Percentiles rank a stretch among this genome's conserved stretches.
phyloP scores from a whole-genome alignment of 2,888 invertebrate species.

The Automeris io region DNA sequence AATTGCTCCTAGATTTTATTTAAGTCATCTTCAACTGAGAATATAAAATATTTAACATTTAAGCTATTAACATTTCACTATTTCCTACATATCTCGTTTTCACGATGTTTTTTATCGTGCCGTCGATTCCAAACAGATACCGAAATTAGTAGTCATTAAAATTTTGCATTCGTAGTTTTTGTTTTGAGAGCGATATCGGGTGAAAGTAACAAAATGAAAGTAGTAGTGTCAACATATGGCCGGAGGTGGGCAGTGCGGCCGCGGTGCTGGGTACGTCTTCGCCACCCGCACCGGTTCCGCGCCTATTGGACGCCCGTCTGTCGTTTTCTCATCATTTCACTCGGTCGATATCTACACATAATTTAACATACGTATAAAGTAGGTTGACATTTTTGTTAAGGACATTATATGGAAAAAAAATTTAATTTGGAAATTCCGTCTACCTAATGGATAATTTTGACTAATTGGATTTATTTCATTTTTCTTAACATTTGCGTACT shows the following conservation, averaged over 20 bases:
- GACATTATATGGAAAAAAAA: no score
- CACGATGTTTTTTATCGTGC: constrained; percentile 1
- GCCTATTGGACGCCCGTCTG: constrained; percentile 43
- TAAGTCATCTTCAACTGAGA: background rate
- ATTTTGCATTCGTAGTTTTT: constrained; percentile 61
- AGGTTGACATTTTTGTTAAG: no score
- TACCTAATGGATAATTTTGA: no score
- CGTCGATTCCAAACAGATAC: constrained; percentile 13
- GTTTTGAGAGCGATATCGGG: constrained; percentile 59
- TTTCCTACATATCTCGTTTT: background rate
- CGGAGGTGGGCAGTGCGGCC: constrained; percentile 24
- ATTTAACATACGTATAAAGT: background rate
- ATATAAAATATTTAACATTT: background rate
- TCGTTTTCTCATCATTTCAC: constrained; percentile 53
- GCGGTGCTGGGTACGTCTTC: constrained; percentile 18
- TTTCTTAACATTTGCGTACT: no score
- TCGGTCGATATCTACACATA: constrained; percentile 4
- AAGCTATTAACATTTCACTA: constrained; percentile 3
- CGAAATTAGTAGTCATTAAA: constrained; percentile 34
- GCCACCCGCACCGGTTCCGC: constrained; percentile 11
- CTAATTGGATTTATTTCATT: no score
- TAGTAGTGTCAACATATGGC: constrained; percentile 65
- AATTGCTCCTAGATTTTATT: background rate
- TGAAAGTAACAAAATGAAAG: constrained; percentile 75
- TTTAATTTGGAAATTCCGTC: no score